phyloP scores from a whole-genome alignment of 2,797 vertebrate species.

The Crax fasciolata region DNA sequence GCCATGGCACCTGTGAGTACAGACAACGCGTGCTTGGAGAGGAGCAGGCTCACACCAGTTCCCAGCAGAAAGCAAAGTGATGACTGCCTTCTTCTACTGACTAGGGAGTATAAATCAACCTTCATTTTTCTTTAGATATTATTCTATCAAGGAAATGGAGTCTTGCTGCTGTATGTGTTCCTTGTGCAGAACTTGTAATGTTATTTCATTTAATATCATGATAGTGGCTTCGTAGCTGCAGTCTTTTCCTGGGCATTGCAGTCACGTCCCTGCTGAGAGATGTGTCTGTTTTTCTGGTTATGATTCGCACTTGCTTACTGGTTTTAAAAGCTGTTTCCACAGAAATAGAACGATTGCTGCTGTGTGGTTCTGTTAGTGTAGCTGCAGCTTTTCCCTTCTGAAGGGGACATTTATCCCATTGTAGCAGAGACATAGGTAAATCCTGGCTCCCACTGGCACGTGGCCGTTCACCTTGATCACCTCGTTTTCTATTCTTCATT shows the following conservation, averaged over 20 bases:
- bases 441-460: background rate
- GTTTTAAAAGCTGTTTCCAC: background rate
- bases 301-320: background rate
- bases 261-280: background rate
- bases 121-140: background rate
- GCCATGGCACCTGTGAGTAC: background rate
- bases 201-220: background rate
- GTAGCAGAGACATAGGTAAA: background rate
- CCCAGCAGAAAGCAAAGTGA: background rate
- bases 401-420: background rate
- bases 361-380: background rate
- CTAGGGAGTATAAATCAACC: background rate
- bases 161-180: slow-evolving; percentile 55
- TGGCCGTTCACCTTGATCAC: background rate
- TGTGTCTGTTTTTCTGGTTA: background rate
- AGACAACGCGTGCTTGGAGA: background rate
- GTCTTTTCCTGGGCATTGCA: background rate
- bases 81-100: background rate
- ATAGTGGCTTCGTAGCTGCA: slow-evolving; percentile 9
- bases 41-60: background rate
- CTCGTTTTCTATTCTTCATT: background rate
- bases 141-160: background rate
- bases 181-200: slow-evolving; percentile 31
- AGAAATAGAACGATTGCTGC: background rate
- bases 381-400: background rate